Evolutionary conservation across 2,113 vertebrate genomes (phyloP).

Genomic region (Coturnix japonica): DNA sequence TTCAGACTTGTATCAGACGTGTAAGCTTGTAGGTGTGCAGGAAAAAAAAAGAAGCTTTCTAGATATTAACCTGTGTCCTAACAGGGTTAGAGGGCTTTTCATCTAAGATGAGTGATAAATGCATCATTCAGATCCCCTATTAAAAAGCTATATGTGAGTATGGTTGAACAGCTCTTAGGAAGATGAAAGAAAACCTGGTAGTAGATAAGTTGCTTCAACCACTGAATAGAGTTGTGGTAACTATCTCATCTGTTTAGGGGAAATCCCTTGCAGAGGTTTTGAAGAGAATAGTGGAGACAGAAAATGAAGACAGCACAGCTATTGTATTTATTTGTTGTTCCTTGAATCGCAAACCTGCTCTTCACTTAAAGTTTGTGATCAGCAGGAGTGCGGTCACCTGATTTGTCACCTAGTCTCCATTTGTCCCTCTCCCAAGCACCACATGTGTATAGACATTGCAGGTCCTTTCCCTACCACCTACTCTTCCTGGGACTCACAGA

Average conservation of each 20-base stretch:
- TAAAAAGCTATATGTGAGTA: neutral
- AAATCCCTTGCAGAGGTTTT: neutral
- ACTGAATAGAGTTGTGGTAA: neutral
- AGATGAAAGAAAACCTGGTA: neutral
- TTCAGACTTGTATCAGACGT: neutral
- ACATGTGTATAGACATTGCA: fast-evolving
- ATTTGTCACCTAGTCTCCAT: fast-evolving
- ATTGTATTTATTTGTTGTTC: constrained; percentile 21
- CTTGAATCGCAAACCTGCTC: neutral
- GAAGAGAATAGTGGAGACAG: neutral
- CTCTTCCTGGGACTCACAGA: neutral
- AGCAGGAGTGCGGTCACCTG: neutral
- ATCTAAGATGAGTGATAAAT: neutral
- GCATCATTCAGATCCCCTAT: neutral
- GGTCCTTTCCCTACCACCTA: neutral
- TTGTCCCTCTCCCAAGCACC: neutral
- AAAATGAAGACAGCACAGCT: neutral
- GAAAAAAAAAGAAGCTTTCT: neutral
- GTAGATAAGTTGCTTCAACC: neutral
- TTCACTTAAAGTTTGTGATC: neutral
- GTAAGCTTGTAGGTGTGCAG: neutral
- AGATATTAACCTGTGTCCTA: neutral
- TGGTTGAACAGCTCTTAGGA: neutral
- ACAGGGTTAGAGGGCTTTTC: neutral
- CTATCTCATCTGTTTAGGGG: neutral